Conservation (phyloP, 2,888 invertebrate species). For the Calameuta idolon region DNA sequence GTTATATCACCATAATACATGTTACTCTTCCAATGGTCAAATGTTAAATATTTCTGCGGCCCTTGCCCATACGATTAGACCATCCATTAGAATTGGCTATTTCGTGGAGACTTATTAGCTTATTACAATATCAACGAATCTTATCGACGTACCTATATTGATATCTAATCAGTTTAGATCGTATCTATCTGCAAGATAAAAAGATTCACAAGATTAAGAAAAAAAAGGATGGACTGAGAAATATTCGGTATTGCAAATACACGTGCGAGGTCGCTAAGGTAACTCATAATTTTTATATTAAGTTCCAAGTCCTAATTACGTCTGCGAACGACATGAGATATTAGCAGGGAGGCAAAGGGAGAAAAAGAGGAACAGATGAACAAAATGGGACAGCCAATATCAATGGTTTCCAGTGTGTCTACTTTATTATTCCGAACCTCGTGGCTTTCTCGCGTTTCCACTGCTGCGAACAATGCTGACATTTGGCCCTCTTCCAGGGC, state of each 20-base stretch:
- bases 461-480: conserved; percentile 31
- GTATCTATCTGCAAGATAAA: background rate
- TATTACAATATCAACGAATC: background rate
- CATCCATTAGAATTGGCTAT: background rate
- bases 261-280: background rate
- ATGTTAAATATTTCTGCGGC: background rate
- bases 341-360: background rate
- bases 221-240: too few relatives aligned
- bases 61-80: background rate
- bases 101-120: background rate
- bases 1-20: background rate
- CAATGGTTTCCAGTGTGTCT: background rate
- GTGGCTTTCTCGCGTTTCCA: conserved; percentile 13
- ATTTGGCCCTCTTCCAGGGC: conserved; percentile 35
- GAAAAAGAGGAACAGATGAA: background rate
- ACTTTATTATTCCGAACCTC: conserved; percentile 4
- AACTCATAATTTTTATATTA: background rate
- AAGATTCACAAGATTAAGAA: background rate
- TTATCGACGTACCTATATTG: background rate
- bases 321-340: background rate
- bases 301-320: background rate
- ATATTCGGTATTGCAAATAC: too few relatives aligned
- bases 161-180: background rate
- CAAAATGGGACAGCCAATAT: background rate
- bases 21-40: background rate